Evolutionary conservation across 2,797 vertebrate genomes (phyloP), one percentile per base, ranked within the genome.

Genomic region (Astyanax mexicanus): DNA sequence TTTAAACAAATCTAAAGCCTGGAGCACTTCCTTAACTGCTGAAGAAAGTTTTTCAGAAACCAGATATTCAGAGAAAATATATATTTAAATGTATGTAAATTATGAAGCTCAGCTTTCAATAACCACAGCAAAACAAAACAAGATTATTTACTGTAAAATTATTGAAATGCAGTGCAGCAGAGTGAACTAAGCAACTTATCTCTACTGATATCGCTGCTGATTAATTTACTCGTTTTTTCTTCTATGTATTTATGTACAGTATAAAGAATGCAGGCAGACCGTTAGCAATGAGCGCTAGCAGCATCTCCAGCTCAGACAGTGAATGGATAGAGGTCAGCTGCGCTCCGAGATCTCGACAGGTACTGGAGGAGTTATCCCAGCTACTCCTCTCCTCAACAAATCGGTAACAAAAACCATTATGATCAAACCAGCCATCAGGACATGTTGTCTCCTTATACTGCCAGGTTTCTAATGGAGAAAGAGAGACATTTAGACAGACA

Each of bases 371-470:
- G 45, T 93, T 88, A 0, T 89, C 86, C 97, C 97, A 99, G 86
- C 80, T 93, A 70, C 87, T 89, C 19, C 83, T 86, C 57, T 91
- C 90, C 57, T 88, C 82, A 75, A 92, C 87, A 67, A 96, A 88
- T 69, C 72, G 88, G 90, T 96, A 97, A 91, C 97, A 98, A 81
- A 93, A 93, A 69, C 84, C 87, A 67, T 93, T 96, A 83, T 98
- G 90, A 25, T 96, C 90, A 89, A 90, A 89, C 98, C 97, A 98
- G 47, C 87, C 94, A 52, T 89, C 0, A 0, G 90, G 89, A 86
- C 97, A 98, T 74, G 84, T 83, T 0, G 96, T 98, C 40, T 81
- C 81, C 62, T 93, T 81, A 69, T 97, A 96, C 84, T 94, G 96
- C 97, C 98, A 99, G 21, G 88, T 88, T 78, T 93, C 95, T 94